phyloP scores from a whole-genome alignment of 1,140 invertebrate genomes.

The Polypedilum pembai region DNA sequence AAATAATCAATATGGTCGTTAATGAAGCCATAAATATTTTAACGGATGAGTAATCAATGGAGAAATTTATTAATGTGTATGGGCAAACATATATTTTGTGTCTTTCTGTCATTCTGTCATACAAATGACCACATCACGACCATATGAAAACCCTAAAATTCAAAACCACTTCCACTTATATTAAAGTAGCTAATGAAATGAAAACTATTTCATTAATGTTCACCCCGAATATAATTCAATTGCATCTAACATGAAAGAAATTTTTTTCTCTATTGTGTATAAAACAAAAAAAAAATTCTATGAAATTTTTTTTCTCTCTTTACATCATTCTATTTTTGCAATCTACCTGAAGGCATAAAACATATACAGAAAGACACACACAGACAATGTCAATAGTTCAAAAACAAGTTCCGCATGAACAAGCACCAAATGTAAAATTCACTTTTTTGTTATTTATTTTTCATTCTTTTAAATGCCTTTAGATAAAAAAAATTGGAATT shows the following conservation, averaged over 20 bases:
- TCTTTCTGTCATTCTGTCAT: no score
- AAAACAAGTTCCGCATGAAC: constrained; percentile 23
- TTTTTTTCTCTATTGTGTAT: background rate
- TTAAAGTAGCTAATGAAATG: no score
- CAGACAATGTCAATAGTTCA: constrained; percentile 26
- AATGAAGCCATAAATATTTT: constrained; percentile 19
- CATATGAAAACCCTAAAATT: no score
- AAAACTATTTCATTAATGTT: no score
- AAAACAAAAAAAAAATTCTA: background rate
- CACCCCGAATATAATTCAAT: background rate
- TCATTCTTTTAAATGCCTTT: background rate
- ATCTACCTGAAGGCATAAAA: constrained; percentile 23
- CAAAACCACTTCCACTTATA: no score
- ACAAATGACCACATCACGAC: no score
- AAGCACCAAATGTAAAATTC: background rate
- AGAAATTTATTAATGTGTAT: background rate
- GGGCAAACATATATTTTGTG: no score
- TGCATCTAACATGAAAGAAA: constrained; percentile 5
- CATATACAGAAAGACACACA: no score
- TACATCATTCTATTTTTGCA: background rate
- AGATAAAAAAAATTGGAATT: no score
- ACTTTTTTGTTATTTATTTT: constrained; percentile 7
- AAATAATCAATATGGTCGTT: constrained; percentile 14
- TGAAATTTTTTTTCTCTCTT: background rate
- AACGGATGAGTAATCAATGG: constrained; percentile 26